phyloP scores from a whole-genome alignment of 2,113 vertebrate species.

The Sterna hirundo region DNA sequence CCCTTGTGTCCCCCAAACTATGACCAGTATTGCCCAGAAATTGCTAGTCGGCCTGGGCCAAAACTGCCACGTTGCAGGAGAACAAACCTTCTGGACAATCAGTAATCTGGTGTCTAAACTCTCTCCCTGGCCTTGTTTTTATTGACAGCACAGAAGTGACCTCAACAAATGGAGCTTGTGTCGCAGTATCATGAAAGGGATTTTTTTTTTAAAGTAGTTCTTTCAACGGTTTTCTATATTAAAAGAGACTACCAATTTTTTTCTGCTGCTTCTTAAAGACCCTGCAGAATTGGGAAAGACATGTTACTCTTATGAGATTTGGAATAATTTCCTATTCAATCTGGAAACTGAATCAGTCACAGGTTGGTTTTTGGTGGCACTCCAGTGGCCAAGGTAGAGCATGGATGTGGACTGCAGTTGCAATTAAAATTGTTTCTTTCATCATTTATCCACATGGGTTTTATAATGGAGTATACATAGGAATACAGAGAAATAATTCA shows the following conservation, averaged over 20 bases:
- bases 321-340: background rate
- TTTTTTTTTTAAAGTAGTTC: background rate
- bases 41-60: background rate
- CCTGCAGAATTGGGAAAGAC: background rate
- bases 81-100: background rate
- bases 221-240: background rate
- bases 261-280: background rate
- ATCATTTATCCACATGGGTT: background rate
- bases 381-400: background rate
- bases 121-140: background rate
- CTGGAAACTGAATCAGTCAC: background rate
- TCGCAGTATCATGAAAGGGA: background rate
- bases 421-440: background rate
- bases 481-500: background rate
- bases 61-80: background rate
- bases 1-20: background rate
- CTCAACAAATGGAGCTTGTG: background rate
- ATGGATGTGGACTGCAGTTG: background rate
- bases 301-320: background rate
- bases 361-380: background rate
- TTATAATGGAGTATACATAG: background rate
- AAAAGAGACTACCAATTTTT: background rate
- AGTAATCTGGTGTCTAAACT: background rate
- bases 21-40: background rate
- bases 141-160: background rate